Evolutionary conservation across 2,113 vertebrate genomes (phyloP).

Genomic region (Phyllostomus discolor): DNA sequence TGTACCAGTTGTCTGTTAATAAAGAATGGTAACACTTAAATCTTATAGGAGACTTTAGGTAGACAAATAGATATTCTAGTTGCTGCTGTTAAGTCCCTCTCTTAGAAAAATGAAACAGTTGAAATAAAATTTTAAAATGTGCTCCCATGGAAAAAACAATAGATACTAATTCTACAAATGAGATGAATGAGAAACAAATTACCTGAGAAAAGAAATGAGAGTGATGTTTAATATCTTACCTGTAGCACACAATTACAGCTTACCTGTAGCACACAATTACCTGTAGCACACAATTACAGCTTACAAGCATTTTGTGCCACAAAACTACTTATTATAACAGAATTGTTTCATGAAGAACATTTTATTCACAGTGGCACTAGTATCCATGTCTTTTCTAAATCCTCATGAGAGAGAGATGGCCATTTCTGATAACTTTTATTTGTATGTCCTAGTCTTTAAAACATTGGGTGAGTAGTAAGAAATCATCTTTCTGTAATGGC

Average conservation of each 20-base stretch:
- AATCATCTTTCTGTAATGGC: neutral
- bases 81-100: neutral
- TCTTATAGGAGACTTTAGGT: neutral
- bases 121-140: constrained; percentile 18
- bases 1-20: constrained; percentile 1
- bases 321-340: neutral
- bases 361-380: constrained; percentile 14
- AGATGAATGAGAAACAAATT: constrained; percentile 17
- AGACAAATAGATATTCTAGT: neutral
- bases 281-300: neutral
- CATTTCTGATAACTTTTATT: constrained; percentile 18
- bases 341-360: constrained; percentile 18
- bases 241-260: neutral
- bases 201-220: neutral
- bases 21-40: neutral
- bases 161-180: constrained; percentile 9
- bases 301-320: constrained; percentile 6
- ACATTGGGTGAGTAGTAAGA: neutral
- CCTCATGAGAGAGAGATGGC: neutral
- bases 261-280: neutral
- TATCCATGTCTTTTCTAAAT: neutral
- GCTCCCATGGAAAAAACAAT: neutral
- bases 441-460: neutral
- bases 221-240: neutral
- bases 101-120: constrained; percentile 6